Conservation (phyloP, 2,797 vertebrate species). For the Yasuhikotakia modesta region DNA sequence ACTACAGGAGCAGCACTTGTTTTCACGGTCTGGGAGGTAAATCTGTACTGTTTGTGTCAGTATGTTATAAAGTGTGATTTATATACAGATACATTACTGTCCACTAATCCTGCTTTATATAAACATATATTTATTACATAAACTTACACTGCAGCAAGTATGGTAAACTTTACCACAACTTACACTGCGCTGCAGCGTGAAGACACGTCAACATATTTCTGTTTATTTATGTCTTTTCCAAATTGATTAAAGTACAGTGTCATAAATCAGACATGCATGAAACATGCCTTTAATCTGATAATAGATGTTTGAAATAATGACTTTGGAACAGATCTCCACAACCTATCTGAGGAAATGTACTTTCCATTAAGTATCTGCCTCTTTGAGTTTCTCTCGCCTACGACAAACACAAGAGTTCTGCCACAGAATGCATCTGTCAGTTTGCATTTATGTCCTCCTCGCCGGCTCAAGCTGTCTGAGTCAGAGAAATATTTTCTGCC, state of each 20-base stretch:
- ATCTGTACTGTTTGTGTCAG: too few species aligned
- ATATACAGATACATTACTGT: too few species aligned
- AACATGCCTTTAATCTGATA: constrained; percentile 25
- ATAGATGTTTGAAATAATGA: constrained; percentile 42
- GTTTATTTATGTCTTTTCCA: constrained; percentile 30
- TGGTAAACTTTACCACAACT: too few species aligned
- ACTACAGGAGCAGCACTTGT: too few species aligned
- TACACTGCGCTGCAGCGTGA: constrained; percentile 9
- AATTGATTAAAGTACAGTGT: constrained; percentile 23
- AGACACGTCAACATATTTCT: neutral
- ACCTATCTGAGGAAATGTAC: constrained; percentile 37
- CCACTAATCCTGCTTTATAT: too few species aligned
- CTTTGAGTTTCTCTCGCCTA: constrained; percentile 31
- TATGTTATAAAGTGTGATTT: too few species aligned
- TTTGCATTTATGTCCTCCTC: constrained; percentile 62
- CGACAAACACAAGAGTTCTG: constrained; percentile 41
- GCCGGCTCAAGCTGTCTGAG: constrained; percentile 59
- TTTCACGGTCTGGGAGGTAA: too few species aligned
- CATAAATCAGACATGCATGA: constrained; percentile 14
- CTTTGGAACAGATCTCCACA: constrained; percentile 6
- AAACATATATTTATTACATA: too few species aligned
- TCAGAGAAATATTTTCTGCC: constrained; percentile 68
- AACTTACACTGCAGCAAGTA: too few species aligned
- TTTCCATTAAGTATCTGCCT: constrained; percentile 34
- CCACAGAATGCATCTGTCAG: constrained; percentile 56